Conservation (phyloP, 1,140 invertebrate species). For the Tetragnatha versicolor region DNA sequence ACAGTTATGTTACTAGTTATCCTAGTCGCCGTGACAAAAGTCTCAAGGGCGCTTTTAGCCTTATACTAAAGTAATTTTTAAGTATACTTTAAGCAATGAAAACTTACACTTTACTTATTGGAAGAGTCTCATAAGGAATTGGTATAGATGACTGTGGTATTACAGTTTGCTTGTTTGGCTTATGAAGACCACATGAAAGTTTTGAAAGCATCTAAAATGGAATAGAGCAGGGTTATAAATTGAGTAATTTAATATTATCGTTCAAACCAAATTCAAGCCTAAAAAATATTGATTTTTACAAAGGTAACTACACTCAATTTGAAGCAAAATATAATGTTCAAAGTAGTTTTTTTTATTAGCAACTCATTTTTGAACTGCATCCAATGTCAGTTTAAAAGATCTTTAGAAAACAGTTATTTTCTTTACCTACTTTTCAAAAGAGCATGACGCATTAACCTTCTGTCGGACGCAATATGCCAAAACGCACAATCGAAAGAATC, state of each 20-base stretch:
- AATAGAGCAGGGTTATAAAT: not conserved
- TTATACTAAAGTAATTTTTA: too few relatives aligned
- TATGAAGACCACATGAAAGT: conserved; percentile 82
- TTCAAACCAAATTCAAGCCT: not conserved
- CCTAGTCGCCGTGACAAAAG: too few relatives aligned
- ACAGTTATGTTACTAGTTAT: too few relatives aligned
- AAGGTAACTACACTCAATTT: not conserved
- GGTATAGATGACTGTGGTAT: conserved; percentile 74
- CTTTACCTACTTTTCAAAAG: too few relatives aligned
- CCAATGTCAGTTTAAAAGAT: not conserved
- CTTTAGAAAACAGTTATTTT: not conserved
- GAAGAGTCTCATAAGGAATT: conserved; percentile 73
- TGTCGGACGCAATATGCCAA: too few relatives aligned
- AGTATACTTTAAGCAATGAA: not conserved
- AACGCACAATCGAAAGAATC: too few relatives aligned
- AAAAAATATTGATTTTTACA: not conserved
- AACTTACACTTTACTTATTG: conserved; percentile 66
- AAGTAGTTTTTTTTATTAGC: not conserved
- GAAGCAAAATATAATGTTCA: not conserved
- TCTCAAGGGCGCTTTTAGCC: too few relatives aligned
- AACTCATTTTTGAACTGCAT: too few relatives aligned
- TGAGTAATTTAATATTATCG: not conserved
- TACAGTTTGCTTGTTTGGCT: conserved; percentile 92
- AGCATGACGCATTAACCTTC: too few relatives aligned
- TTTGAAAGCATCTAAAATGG: conserved; percentile 80